Conservation (phyloP, 2,797 vertebrate species). For the Cichlasoma orientale region DNA sequence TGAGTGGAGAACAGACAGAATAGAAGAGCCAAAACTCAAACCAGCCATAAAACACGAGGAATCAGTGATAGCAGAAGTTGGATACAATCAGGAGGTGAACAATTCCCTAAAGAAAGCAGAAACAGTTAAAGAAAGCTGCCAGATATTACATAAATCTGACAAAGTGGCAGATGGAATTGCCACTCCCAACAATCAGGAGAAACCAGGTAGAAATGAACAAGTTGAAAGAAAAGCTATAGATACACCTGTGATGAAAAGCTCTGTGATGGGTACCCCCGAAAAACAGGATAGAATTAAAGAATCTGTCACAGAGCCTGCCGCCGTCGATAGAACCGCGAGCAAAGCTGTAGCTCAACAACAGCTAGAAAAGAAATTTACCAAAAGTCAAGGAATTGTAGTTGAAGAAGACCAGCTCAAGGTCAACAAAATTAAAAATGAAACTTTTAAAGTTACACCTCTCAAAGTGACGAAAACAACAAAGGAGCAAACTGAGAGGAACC, state of each 20-base stretch:
- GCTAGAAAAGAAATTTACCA: not conserved
- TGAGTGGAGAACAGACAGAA: not conserved
- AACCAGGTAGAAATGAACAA: not conserved
- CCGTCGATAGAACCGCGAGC: not conserved
- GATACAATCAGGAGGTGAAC: no score
- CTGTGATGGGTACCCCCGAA: not conserved
- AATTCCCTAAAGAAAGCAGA: not conserved
- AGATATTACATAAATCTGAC: not conserved
- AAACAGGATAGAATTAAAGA: not conserved
- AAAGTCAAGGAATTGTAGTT: not conserved
- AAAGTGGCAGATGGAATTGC: not conserved
- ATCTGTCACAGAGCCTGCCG: no score
- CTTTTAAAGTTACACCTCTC: not conserved
- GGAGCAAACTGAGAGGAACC: not conserved
- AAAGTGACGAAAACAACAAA: not conserved
- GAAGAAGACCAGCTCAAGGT: not conserved
- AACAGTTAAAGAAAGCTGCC: not conserved
- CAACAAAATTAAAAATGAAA: conserved; percentile 8
- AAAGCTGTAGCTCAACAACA: no score
- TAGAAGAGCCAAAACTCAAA: not conserved
- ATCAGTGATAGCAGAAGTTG: not conserved
- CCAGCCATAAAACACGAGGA: not conserved
- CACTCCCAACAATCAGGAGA: not conserved
- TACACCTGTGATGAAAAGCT: not conserved
- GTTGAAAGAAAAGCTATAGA: not conserved